A percentile compares a stretch with the other conserved stretches of the same genome.
phyloP scores from a whole-genome alignment of 37 sponge, comb jelly and placozoan species.

The Mnemiopsis leidyi region DNA sequence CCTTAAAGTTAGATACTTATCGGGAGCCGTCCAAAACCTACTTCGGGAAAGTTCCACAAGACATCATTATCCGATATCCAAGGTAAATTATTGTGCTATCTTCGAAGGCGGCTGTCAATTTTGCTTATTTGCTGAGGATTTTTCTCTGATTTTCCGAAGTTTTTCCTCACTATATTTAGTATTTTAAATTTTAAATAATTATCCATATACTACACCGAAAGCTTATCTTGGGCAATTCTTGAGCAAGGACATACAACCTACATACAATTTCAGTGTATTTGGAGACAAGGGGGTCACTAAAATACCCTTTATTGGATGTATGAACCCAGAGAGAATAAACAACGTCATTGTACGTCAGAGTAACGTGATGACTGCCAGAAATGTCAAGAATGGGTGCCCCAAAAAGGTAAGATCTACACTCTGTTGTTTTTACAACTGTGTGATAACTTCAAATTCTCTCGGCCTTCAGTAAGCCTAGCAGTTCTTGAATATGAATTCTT shows the following conservation, averaged over 20 bases:
- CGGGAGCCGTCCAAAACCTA: background rate
- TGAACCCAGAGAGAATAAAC: background rate
- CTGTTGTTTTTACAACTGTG: too few species aligned
- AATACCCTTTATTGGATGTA: background rate
- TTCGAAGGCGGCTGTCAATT: too few species aligned
- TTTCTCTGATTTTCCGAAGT: too few species aligned
- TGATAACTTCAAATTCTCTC: too few species aligned
- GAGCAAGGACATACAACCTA: too few species aligned
- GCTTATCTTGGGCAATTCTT: too few species aligned
- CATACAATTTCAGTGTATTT: background rate
- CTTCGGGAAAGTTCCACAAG: background rate
- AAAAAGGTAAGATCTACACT: slow-evolving; percentile 21
- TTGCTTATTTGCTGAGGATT: too few species aligned
- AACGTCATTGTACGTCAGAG: background rate
- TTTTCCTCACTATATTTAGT: too few species aligned
- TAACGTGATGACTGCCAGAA: background rate
- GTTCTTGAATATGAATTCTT: too few species aligned
- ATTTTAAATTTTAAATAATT: too few species aligned
- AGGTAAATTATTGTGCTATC: background rate
- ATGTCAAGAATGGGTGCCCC: slow-evolving; percentile 21
- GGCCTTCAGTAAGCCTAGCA: too few species aligned
- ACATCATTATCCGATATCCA: background rate
- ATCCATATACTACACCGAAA: too few species aligned
- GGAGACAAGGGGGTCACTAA: background rate
- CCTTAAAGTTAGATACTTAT: background rate